Conservation (phyloP, 2,888 invertebrate genomes). For the Rhorus exstirpatorius region DNA sequence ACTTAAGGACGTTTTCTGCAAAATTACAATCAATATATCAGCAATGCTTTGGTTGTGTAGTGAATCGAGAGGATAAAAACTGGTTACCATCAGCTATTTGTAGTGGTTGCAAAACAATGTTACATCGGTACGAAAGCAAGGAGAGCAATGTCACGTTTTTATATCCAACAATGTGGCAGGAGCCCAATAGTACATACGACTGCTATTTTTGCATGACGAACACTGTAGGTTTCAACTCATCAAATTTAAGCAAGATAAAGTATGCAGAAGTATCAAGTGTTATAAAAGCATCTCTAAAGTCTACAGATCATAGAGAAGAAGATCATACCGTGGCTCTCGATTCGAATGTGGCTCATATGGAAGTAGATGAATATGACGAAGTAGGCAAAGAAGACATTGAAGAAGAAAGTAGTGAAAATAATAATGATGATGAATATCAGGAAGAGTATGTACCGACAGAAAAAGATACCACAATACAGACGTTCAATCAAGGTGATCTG, state of each 20-base stretch:
- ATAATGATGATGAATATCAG: too few species aligned
- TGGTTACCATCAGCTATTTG: background rate
- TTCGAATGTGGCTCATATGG: too few species aligned
- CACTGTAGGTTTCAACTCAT: background rate
- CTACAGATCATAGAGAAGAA: too few species aligned
- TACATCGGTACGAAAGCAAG: background rate
- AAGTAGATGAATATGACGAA: too few species aligned
- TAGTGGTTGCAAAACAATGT: background rate
- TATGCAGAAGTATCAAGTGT: conserved; percentile 4
- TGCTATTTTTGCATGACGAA: conserved; percentile 26
- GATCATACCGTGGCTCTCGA: too few species aligned
- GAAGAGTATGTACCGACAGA: too few species aligned
- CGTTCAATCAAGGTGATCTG: background rate
- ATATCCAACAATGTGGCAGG: conserved; percentile 1
- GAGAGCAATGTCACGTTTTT: background rate
- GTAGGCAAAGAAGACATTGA: too few species aligned
- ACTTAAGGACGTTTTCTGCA: too few species aligned
- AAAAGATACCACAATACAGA: too few species aligned
- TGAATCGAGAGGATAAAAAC: background rate
- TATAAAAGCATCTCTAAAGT: too few species aligned
- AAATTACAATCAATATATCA: background rate
- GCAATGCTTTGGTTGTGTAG: background rate
- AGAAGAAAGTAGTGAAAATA: too few species aligned
- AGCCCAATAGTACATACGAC: background rate
- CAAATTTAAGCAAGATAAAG: background rate